Evolutionary conservation across 2,888 invertebrate genomes (phyloP).

Genomic region (Papilio demoleus): DNA sequence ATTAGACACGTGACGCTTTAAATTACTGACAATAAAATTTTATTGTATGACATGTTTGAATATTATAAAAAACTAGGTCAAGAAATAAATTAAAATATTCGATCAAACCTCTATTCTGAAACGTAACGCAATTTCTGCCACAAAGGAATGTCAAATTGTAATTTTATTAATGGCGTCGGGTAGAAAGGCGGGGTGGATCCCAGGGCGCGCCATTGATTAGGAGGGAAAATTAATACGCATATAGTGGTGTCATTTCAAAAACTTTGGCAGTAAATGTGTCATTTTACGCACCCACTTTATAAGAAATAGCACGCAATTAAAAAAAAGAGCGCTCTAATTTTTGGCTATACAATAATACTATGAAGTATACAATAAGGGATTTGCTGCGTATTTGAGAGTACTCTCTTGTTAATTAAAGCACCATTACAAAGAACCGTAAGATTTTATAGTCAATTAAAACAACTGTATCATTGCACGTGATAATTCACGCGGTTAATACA

Average conservation of each 20-base stretch:
- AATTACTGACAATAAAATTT: too few species aligned
- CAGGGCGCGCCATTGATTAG: conserved; percentile 36
- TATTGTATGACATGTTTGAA: too few species aligned
- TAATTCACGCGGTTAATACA: background rate
- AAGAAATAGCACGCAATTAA: background rate
- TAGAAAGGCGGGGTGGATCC: conserved; percentile 28
- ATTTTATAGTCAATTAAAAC: background rate
- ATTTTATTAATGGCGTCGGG: conserved; percentile 28
- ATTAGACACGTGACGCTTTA: too few species aligned
- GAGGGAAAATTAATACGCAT: conserved; percentile 28
- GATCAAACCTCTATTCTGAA: too few species aligned
- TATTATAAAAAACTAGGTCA: too few species aligned
- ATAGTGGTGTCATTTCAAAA: background rate
- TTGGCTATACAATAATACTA: background rate
- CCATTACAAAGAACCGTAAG: background rate
- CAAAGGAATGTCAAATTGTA: conserved; percentile 38
- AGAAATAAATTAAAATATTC: too few species aligned
- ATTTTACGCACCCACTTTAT: background rate
- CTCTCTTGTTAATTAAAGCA: background rate
- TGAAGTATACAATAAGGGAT: background rate
- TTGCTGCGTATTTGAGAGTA: too few species aligned
- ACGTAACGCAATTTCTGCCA: conserved; percentile 25
- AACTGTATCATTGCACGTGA: background rate
- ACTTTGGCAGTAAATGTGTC: background rate
- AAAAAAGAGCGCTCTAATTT: too few species aligned